These are phyloP conservation scores for Acanthurus tractus DNA, from an alignment of 2,797 vertebrate species.

Conservation along the genomic window DNA sequence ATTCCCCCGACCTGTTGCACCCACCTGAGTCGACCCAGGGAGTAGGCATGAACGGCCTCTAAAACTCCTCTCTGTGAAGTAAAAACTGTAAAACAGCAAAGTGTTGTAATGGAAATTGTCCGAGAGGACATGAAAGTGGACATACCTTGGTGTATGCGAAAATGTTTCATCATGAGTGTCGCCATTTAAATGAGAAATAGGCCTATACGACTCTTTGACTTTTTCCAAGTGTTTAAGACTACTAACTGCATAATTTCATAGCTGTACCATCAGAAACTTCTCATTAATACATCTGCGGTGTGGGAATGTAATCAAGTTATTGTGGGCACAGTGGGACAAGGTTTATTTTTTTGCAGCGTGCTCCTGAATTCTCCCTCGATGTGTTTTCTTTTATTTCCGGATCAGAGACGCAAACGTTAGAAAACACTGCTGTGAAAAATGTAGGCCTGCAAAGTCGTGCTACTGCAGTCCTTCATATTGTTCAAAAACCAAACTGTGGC, in stretches of 20 bases:
- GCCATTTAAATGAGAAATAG: conserved; percentile 56
- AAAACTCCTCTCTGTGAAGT: conserved; percentile 84
- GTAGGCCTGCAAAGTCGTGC: conserved; percentile 68
- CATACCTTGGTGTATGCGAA: conserved; percentile 61
- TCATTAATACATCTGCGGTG: conserved; percentile 58
- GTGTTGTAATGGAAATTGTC: conserved; percentile 43
- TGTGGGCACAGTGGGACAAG: conserved; percentile 47
- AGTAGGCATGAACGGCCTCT: conserved; percentile 87
- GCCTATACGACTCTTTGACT: conserved; percentile 46
- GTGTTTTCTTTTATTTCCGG: too few species aligned
- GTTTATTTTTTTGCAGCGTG: conserved; percentile 26
- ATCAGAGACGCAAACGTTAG: conserved; percentile 35
- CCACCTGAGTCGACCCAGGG: conserved; percentile 86
- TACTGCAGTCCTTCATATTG: conserved; percentile 72
- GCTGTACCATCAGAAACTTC: conserved; percentile 58
- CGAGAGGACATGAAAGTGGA: conserved; percentile 52
- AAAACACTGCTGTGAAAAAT: conserved; percentile 53
- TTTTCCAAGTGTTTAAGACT: conserved; percentile 67
- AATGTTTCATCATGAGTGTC: conserved; percentile 49
- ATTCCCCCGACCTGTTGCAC: conserved; percentile 95
- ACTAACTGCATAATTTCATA: conserved; percentile 60
- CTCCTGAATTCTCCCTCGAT: conserved; percentile 23
- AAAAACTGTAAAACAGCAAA: conserved; percentile 41
- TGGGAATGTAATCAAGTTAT: conserved; percentile 62
- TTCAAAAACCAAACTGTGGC: conserved; percentile 88